phyloP scores from a whole-genome alignment of 2,113 vertebrate genomes.

The Poicephalus gulielmi region DNA sequence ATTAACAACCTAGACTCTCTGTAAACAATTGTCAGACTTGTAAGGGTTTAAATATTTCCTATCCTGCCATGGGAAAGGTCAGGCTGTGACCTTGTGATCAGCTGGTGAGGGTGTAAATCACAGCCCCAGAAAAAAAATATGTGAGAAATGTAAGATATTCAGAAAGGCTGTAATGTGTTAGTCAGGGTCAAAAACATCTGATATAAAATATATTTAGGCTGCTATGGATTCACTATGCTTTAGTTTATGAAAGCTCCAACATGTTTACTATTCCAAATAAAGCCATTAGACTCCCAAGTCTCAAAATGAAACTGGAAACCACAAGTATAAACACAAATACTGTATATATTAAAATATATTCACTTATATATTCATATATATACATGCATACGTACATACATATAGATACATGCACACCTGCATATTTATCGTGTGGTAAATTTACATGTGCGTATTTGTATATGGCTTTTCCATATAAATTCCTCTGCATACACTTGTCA shows the following conservation, averaged over 20 bases:
- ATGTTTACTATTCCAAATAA: background rate
- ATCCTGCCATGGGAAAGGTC: background rate
- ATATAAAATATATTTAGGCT: background rate
- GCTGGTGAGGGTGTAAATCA: background rate
- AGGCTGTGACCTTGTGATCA: background rate
- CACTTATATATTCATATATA: rapidly evolving
- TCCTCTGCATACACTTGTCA: background rate
- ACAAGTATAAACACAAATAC: background rate
- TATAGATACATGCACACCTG: background rate
- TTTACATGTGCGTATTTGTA: background rate
- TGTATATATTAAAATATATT: background rate
- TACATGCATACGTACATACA: background rate
- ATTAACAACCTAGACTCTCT: background rate
- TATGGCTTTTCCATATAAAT: background rate
- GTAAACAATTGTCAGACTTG: background rate
- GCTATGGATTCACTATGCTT: background rate
- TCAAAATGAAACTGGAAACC: background rate
- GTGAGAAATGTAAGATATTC: background rate
- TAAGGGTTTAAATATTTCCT: background rate
- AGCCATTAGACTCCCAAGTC: background rate
- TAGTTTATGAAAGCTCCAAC: background rate
- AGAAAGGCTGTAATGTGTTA: background rate
- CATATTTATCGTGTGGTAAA: background rate
- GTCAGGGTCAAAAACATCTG: background rate
- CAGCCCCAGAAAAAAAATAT: rapidly evolving